Base-by-base conservation (phyloP, 2,888 invertebrate genomes). In the Galeruca laticollis region DNA sequence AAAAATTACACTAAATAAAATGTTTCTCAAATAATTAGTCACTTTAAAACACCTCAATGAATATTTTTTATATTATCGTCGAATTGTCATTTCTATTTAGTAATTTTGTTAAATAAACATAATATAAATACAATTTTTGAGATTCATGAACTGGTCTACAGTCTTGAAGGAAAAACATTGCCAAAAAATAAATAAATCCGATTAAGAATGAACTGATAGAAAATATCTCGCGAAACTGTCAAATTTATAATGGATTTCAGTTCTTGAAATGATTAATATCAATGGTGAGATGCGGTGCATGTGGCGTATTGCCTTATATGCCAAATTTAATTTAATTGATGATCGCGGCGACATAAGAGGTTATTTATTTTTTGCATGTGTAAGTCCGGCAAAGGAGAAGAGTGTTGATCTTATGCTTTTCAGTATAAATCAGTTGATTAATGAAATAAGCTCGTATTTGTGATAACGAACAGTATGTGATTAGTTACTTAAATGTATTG, bases 261-360 rank as follows among this genome's bases (percentile, higher is more conserved):
- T 61, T 18, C 31, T 31, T 11, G 13, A 47, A 51, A 49, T 47
- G 61, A 61, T 61, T 61, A 61, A 61, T 61, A 61, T 51, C 35
- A 61, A 51, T 49, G 13, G 18, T 21, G 20, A 51, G 18, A 33
- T 26, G 8, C 15, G 18, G 21, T 33, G 8, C 20, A 51, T 51
- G 35, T 61, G 61, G 35, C 51, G 61, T 61, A 61, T 61, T 51
- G 33, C 51, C 61, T 61, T 61, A 61, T 61, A 61, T 51, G 51
- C 51, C 51, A 51, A 51, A 61, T 51, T 51, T 51, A 43, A 61
- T 61, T 51, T 20, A 61, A 51, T 61, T 61, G 51, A 51, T 35
- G 49, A 35, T 51, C 47, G 20, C 20, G 15, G n/a, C 11, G 61
- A 61, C 35, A 33, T 61, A 20, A 9, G 18, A 61, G 51, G 51